A percentile compares a stretch with the other conserved stretches of the same genome.
These are phyloP conservation scores for Caenorhabditis zanzibari DNA, from an alignment of 2,888 invertebrate genomes.

Conservation along the genomic window DNA sequence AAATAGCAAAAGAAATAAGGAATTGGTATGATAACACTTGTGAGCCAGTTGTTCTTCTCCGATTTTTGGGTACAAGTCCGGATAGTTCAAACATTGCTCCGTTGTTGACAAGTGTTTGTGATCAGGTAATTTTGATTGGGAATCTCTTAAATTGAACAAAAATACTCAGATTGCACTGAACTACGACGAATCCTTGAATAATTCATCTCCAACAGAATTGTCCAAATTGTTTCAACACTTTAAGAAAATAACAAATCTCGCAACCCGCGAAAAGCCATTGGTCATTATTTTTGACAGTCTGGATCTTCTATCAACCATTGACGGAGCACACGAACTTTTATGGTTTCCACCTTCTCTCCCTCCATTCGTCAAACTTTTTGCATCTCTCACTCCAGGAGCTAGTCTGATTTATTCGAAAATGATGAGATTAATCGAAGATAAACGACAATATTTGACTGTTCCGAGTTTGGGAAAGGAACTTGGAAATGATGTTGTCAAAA, in stretches of 20 bases:
- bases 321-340: slow-evolving; percentile 95
- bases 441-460: slow-evolving; percentile 93
- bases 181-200: slow-evolving; percentile 88
- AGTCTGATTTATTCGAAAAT: slow-evolving; percentile 75
- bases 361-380: slow-evolving; percentile 79
- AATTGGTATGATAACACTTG: slow-evolving; percentile 83
- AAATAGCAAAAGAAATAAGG: slow-evolving; percentile 88
- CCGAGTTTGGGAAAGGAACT: slow-evolving; percentile 89
- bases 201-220: slow-evolving; percentile 95
- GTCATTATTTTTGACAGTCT: slow-evolving; percentile 96
- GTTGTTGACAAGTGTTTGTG: slow-evolving; percentile 94
- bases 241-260: slow-evolving; percentile 92
- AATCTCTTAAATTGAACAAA: too few species aligned
- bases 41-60: slow-evolving; percentile 91
- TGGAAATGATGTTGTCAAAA: slow-evolving; percentile 92
- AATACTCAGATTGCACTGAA: slow-evolving; percentile 83
- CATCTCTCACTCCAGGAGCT: slow-evolving; percentile 77
- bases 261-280: slow-evolving; percentile 91
- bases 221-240: slow-evolving; percentile 96
- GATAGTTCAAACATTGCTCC: slow-evolving; percentile 96
- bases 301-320: slow-evolving; percentile 95
- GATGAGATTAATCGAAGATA: slow-evolving; percentile 89
- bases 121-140: slow-evolving; percentile 86
- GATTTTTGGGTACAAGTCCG: slow-evolving; percentile 96
- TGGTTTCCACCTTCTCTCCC: slow-evolving; percentile 94